Conservation (phyloP, 2,797 vertebrate species). For the Myotis myotis region DNA sequence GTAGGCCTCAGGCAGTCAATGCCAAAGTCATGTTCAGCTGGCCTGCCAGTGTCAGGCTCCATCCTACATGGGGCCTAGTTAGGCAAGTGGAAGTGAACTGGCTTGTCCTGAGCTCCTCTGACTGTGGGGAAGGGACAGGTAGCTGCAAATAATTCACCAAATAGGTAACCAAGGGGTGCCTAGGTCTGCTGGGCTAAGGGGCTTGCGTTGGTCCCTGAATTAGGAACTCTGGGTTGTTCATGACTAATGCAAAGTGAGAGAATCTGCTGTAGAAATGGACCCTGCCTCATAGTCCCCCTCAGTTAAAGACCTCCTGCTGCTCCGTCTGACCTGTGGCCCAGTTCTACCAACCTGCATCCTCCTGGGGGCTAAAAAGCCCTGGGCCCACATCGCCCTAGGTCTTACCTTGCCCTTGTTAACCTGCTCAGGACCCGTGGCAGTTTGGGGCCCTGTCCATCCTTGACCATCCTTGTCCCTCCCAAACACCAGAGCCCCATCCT, state of each 20-base stretch:
- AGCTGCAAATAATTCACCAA: not conserved
- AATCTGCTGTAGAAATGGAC: not conserved
- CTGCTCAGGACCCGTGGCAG: not conserved
- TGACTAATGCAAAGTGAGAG: not conserved
- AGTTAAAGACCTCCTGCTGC: not conserved
- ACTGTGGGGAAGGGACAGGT: not conserved
- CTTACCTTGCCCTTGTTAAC: not conserved
- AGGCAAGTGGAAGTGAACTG: not conserved
- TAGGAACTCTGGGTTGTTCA: not conserved
- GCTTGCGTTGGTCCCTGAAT: not conserved
- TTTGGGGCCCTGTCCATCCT: not conserved
- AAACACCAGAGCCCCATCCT: not conserved
- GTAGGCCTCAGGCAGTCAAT: not conserved
- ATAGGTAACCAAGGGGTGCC: rapidly evolving
- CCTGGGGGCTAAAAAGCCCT: not conserved
- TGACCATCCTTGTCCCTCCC: not conserved
- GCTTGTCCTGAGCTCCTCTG: not conserved
- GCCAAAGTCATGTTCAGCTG: not conserved
- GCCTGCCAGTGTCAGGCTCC: not conserved
- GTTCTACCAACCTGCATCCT: not conserved
- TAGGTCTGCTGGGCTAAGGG: not conserved
- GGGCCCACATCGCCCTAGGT: not conserved
- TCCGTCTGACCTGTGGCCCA: not conserved
- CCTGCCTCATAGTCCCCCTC: not conserved
- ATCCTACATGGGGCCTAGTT: not conserved